These are phyloP conservation scores for Myotis daubentonii DNA, from an alignment of 2,797 vertebrate species.

Conservation along the genomic window DNA sequence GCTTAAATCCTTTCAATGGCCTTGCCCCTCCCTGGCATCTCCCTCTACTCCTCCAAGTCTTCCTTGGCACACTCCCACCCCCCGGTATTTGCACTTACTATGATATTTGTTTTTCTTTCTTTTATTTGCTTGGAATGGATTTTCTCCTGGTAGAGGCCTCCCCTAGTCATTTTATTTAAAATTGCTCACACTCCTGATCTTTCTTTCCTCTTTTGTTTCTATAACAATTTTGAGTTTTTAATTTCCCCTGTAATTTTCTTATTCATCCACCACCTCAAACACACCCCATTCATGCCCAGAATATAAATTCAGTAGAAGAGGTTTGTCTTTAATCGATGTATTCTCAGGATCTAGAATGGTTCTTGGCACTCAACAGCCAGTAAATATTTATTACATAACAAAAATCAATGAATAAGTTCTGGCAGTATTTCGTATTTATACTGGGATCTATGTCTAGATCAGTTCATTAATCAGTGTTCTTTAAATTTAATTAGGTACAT, in stretches of 20 bases:
- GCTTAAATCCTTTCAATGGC: not conserved
- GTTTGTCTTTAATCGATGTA: not conserved
- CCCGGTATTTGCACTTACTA: not conserved
- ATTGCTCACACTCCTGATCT: not conserved
- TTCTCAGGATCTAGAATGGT: not conserved
- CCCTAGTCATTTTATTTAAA: not conserved
- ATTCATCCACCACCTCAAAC: not conserved
- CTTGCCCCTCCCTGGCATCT: not conserved
- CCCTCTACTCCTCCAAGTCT: fast-evolving
- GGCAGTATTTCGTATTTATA: constrained; percentile 47
- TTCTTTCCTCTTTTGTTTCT: not conserved
- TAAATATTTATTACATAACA: constrained; percentile 64
- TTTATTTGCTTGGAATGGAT: not conserved
- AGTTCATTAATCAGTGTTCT: constrained; percentile 36
- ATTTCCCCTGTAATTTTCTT: not conserved
- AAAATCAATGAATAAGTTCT: constrained; percentile 52
- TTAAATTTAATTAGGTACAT: constrained; percentile 60
- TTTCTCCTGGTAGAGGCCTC: not conserved
- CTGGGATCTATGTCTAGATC: constrained; percentile 18
- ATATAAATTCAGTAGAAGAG: not conserved
- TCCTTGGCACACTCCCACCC: not conserved
- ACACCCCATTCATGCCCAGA: not conserved
- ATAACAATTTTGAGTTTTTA: not conserved
- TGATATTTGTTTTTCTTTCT: not conserved
- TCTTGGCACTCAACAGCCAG: constrained; percentile 6